Percentiles rank a stretch among this genome's conserved stretches.
Evolutionary conservation across 1,140 invertebrate genomes (phyloP).

Genomic region (Cotesia glomerata): DNA sequence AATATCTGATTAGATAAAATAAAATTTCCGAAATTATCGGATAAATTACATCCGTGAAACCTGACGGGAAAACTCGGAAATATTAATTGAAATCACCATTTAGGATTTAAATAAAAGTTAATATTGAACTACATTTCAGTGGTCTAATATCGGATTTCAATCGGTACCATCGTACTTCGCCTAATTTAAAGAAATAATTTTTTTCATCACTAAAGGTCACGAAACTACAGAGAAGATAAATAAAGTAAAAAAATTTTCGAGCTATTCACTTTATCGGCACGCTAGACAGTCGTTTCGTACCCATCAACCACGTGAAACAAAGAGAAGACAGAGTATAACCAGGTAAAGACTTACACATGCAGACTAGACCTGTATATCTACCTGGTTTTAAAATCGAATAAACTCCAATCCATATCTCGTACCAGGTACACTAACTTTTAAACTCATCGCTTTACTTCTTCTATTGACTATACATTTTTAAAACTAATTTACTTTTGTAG

Average conservation of each 20-base stretch:
- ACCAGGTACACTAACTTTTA: conserved; percentile 35
- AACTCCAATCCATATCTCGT: conserved; percentile 48
- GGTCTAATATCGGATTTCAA: background rate
- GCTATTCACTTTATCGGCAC: conserved; percentile 40
- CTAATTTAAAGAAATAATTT: conserved; percentile 2
- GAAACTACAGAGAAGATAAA: background rate
- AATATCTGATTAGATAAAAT: too few relatives aligned
- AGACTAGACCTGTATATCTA: background rate
- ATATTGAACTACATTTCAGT: too few relatives aligned
- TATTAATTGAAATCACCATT: too few relatives aligned
- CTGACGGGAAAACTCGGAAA: too few relatives aligned
- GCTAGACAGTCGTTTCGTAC: conserved; percentile 37
- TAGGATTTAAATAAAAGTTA: too few relatives aligned
- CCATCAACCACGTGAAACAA: conserved; percentile 22
- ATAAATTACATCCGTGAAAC: too few relatives aligned
- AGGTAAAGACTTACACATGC: conserved; percentile 10
- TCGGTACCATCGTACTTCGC: background rate
- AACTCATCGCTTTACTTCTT: background rate
- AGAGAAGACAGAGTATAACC: background rate
- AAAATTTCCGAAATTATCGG: too few relatives aligned
- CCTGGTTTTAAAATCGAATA: background rate
- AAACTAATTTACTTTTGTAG: too few relatives aligned
- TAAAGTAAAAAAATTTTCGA: too few relatives aligned
- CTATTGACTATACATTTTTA: too few relatives aligned
- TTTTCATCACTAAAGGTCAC: conserved; percentile 20